Evolutionary conservation across 2,888 invertebrate genomes (phyloP).

Genomic region (Diarsia brunnea): DNA sequence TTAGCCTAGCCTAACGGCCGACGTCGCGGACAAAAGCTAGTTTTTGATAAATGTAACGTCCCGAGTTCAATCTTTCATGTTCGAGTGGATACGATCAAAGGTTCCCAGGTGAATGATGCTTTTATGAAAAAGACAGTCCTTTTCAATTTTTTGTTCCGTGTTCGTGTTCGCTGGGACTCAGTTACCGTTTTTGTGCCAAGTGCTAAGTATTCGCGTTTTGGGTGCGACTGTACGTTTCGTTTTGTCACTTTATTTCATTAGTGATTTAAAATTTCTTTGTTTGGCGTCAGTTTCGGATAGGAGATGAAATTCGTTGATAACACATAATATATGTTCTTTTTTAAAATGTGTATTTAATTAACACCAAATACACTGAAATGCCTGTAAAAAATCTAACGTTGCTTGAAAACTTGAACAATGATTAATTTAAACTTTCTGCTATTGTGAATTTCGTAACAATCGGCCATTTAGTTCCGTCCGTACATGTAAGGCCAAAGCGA

Average conservation of each 20-base stretch:
- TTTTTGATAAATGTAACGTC: constrained; percentile 61
- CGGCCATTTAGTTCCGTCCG: background rate
- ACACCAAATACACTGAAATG: background rate
- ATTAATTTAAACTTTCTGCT: background rate
- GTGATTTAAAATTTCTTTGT: constrained; percentile 9
- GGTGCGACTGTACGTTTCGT: background rate
- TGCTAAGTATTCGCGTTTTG: constrained; percentile 20
- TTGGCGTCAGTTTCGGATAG: background rate
- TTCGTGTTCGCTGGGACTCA: constrained; percentile 61
- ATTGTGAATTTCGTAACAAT: background rate
- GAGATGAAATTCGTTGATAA: background rate
- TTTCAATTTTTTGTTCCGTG: constrained; percentile 72
- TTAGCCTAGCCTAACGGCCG: constrained; percentile 35
- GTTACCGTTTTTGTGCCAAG: constrained; percentile 51
- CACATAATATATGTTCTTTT: too few relatives aligned
- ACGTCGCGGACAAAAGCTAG: constrained; percentile 51
- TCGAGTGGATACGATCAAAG: constrained; percentile 70
- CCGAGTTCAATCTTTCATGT: constrained; percentile 74
- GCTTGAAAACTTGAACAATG: background rate
- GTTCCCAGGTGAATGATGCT: constrained; percentile 64
- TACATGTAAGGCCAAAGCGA: background rate
- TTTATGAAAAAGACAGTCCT: constrained; percentile 73
- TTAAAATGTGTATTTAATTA: background rate
- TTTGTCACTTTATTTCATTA: constrained; percentile 18
- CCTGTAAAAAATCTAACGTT: background rate